These are phyloP conservation scores for Drosophila falleni DNA, from an alignment of 2,888 invertebrate species.

Conservation along the genomic window DNA sequence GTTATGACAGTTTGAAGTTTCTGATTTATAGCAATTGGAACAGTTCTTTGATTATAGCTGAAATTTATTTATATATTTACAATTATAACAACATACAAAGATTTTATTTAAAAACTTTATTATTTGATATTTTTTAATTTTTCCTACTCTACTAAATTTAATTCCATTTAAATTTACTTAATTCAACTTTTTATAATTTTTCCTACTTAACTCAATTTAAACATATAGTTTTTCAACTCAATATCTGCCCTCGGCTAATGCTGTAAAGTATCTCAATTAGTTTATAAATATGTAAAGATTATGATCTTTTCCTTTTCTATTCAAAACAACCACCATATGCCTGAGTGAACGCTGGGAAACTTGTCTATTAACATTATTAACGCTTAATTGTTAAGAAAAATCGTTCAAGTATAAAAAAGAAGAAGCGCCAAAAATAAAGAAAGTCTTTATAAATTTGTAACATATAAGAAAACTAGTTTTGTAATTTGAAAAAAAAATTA, in stretches of 20 bases:
- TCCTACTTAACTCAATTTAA: too few species aligned
- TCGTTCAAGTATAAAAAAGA: conserved; percentile 27
- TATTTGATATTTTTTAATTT: too few species aligned
- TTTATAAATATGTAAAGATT: conserved; percentile 17
- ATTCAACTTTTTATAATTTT: not conserved
- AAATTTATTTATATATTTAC: too few species aligned
- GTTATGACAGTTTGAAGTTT: too few species aligned
- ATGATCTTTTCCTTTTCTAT: conserved; percentile 13
- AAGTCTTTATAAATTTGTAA: not conserved
- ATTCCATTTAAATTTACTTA: not conserved
- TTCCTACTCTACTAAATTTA: too few species aligned
- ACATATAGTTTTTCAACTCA: not conserved
- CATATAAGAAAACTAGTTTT: conserved; percentile 45
- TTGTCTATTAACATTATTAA: conserved; percentile 30
- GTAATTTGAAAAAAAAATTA: not conserved
- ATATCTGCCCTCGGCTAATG: not conserved
- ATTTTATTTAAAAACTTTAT: too few species aligned
- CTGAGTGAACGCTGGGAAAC: conserved; percentile 36
- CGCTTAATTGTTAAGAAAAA: conserved; percentile 24
- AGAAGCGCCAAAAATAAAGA: conserved; percentile 16
- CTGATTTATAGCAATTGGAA: too few species aligned
- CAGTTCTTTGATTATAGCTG: too few species aligned
- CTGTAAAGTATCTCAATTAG: conserved; percentile 41
- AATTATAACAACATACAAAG: too few species aligned
- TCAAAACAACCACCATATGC: conserved; percentile 52